Evolutionary conservation across 2,113 vertebrate genomes (phyloP), one percentile per base, ranked within the genome.

Genomic region (Variabilichromis moorii): DNA sequence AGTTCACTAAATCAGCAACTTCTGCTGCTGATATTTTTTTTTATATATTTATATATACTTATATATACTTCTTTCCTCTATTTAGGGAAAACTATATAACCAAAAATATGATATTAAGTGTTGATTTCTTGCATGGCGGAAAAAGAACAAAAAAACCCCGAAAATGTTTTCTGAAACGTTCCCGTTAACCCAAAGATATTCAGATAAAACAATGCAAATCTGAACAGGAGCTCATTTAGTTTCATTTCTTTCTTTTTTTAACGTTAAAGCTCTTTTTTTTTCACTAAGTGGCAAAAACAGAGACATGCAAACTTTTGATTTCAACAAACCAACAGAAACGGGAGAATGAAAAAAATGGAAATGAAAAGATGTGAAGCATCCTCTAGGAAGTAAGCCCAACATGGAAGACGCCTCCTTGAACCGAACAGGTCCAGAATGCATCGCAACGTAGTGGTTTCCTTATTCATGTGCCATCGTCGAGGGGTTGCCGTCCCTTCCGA

Each of bases 101-200:
- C 90, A 95, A 97, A 98, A 92, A 97, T 97, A 97, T 97, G 97
- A 97, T 97, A 97, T 97, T 97, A 97, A 97, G 96, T 97, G 96
- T 97, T 95, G 97, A 96, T 96, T 92, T 95, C 95, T 97, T 97
- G 95, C 97, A 96, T 96, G 97, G 97, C 96, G 95, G 96, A 88
- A 96, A 91, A 86, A 40, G 81, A 81, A 92, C 71, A 76, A 73
- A 83, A 86, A 89, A 80, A 13, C 1, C 2, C 61, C 6, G 3
- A 40, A 37, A 40, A 14, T 91, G 91, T 92, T 92, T 94, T 54
- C 24, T 66, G 68, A 91, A 85, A 81, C 82, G 31, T 86, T 91
- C 61, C 94, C 94, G 85, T 93, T 28, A 45, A 94, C 92, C 91
- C 87, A 13, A 90, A 87, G 76, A 80, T 4, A 83, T 42, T 97